Evolutionary conservation across 2,113 vertebrate genomes (phyloP), one percentile per base, ranked within the genome.

Genomic region (Ciconia boyciana): DNA sequence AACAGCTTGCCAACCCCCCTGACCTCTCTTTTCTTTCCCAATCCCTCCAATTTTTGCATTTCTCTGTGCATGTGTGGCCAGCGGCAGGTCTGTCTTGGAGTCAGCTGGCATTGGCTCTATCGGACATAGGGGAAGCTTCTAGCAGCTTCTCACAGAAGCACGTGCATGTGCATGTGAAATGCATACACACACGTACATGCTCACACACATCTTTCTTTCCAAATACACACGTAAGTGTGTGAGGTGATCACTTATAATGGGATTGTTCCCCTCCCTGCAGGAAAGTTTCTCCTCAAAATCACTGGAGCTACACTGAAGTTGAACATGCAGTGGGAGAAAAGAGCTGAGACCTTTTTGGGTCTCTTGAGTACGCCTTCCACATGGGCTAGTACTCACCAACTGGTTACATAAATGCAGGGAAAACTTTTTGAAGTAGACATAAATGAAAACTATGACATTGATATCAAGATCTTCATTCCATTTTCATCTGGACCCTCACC

Each of bases 121-220:
- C 4, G 1, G n/a, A 54, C 15, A 14, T 0, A 18, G 14, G 8
- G 5, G 4, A 60, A 64, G 11, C 51, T 94, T 82, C 60, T 31
- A 69, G 54, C 25, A 64, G 18, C 34, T 82, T 60, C 57, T 66
- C 29, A 80, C 46, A 66, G 22, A 51, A 43, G 20, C n/a, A 43
- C 7, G 11, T 9, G 9, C 3, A 7, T 9, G 6, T 32, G 57
- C 16, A 68, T 20, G 7, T 76, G 20, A 58, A 54, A 74, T 46
- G 19, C 10, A 20, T 13, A 21, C 7, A 55, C 28, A n/a, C 10
- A 51, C 8, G 57, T 17, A 55, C 21, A 22, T 14, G 4, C 16
- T 58, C 18, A n/a, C 6, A 22, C 34, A 21, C 12, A 28, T 7
- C 15, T 52, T 74, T 15, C 41, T 39, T 87, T 61, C 70, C n/a